A percentile compares a stretch with the other conserved stretches of the same genome.
phyloP scores from a whole-genome alignment of 1,140 invertebrate genomes.

The Calliopsis andreniformis region DNA sequence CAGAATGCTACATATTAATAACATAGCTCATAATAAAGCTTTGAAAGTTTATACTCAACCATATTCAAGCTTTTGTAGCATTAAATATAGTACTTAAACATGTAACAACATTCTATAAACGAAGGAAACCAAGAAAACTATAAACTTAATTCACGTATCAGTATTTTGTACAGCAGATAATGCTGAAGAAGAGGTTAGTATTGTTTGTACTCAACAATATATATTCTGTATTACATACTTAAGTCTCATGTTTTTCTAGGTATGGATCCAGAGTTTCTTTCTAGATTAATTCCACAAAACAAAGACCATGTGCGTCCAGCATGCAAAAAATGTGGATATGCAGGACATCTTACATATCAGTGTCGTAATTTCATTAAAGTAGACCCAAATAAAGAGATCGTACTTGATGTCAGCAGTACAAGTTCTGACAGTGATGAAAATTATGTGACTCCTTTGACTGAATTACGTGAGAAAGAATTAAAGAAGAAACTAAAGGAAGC shows the following conservation, averaged over 20 bases:
- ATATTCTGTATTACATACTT: not conserved
- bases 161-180: not conserved
- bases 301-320: conserved; percentile 89
- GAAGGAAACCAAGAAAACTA: not conserved
- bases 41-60: not conserved
- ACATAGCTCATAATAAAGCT: not conserved
- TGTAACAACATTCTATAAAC: not conserved
- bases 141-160: not conserved
- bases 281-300: conserved; percentile 82
- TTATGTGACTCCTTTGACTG: conserved; percentile 90
- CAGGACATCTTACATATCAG: conserved; percentile 97
- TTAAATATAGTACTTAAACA: not conserved
- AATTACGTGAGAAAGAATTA: conserved; percentile 89
- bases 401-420: conserved; percentile 97
- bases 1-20: not conserved
- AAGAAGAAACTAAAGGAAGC: conserved; percentile 83
- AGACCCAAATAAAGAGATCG: conserved; percentile 91
- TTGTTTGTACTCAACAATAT: not conserved
- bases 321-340: conserved; percentile 96
- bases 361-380: conserved; percentile 98
- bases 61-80: no score
- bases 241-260: conserved; percentile 15
- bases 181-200: conserved; percentile 6
- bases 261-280: conserved; percentile 80
- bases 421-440: conserved; percentile 91